Conservation (phyloP, 1,140 invertebrate species). For the Battus philenor region DNA sequence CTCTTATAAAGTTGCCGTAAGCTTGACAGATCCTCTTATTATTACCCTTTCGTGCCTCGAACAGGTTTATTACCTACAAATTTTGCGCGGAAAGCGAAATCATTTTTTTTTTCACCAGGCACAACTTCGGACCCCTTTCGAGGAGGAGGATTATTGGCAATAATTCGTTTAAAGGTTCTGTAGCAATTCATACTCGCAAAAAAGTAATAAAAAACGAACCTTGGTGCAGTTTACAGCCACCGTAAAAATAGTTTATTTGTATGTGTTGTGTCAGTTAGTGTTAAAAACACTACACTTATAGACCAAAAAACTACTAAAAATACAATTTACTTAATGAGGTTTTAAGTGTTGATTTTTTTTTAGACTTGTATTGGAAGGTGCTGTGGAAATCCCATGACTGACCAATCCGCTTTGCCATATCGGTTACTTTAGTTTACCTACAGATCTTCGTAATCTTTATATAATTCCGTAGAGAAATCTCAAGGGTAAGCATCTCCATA, state of each 20-base stretch:
- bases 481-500: too few relatives aligned
- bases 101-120: constrained; percentile 34
- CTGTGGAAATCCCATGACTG: too few relatives aligned
- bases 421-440: too few relatives aligned
- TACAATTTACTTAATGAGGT: too few relatives aligned
- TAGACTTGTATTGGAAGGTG: too few relatives aligned
- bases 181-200: constrained; percentile 16
- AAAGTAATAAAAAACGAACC: constrained; percentile 7
- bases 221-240: constrained; percentile 7
- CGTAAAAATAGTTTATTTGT: constrained; percentile 14
- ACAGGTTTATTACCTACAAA: constrained; percentile 40
- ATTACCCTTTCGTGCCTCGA: constrained; percentile 21
- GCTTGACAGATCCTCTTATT: constrained; percentile 17
- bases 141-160: constrained; percentile 15
- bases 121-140: constrained; percentile 30
- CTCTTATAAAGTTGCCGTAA: constrained; percentile 12
- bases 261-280: too few relatives aligned
- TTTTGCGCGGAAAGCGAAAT: constrained; percentile 34
- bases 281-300: too few relatives aligned
- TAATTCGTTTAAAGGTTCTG: constrained; percentile 15
- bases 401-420: too few relatives aligned
- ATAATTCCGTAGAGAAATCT: too few relatives aligned
- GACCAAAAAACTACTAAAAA: too few relatives aligned
- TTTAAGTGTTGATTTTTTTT: too few relatives aligned
- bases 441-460: too few relatives aligned